These are phyloP conservation scores for Drosophila subobscura DNA, from an alignment of 1,140 invertebrate genomes.

Conservation along the genomic window DNA sequence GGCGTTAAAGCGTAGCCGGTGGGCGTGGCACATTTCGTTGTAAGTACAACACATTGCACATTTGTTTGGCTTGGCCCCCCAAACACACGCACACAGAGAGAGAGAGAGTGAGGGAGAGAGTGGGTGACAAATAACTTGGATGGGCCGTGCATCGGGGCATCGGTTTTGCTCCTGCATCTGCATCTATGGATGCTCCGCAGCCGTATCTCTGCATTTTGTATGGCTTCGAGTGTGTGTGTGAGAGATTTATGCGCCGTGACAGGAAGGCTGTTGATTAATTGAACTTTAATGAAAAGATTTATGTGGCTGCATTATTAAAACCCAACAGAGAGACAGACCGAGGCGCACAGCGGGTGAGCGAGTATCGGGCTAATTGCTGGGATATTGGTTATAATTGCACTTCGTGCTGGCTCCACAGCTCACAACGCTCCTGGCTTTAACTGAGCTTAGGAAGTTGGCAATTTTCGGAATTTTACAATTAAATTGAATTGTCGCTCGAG, in stretches of 20 bases:
- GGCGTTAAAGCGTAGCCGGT: conserved; percentile 23
- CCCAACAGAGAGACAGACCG: conserved; percentile 11
- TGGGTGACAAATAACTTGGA: conserved; percentile 65
- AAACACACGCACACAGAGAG: no score
- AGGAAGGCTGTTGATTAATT: conserved; percentile 77
- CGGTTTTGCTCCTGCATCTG: neutral
- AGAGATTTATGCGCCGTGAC: conserved; percentile 73
- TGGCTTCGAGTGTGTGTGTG: conserved; percentile 17
- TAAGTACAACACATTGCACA: conserved; percentile 75
- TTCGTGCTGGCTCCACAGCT: conserved; percentile 9
- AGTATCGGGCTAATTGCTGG: conserved; percentile 63
- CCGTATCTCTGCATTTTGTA: conserved; percentile 34
- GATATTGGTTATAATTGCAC: conserved; percentile 43
- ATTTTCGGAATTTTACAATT: neutral
- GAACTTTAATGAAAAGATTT: conserved; percentile 82
- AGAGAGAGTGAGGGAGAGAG: conserved; percentile 8
- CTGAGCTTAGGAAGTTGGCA: neutral
- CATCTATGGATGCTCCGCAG: no score
- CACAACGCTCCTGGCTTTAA: conserved; percentile 5
- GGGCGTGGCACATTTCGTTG: conserved; percentile 72
- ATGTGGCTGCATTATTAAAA: conserved; percentile 76
- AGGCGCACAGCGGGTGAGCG: conserved; percentile 8
- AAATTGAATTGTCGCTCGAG: conserved; percentile 9
- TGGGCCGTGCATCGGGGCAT: conserved; percentile 19
- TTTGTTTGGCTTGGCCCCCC: conserved; percentile 51